Evolutionary conservation across 1,140 invertebrate species (phyloP), one percentile per base, ranked within the genome.

Genomic region (Potamilus streckersoni): DNA sequence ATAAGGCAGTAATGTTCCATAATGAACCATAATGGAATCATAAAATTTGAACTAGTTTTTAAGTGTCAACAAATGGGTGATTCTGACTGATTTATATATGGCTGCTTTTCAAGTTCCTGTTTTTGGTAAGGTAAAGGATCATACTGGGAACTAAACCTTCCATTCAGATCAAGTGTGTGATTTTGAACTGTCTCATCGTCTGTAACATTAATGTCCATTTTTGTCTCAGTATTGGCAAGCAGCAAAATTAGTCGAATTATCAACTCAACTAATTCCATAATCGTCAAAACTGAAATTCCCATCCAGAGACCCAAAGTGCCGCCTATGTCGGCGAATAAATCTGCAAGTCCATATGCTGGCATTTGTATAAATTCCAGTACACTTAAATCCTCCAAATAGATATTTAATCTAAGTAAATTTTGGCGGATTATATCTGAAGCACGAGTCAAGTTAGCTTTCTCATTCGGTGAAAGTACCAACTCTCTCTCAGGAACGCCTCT

Each of bases 301-400:
- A 88, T 88, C 87, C 87, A 88, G 20, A 88, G 74, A 17, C 87
- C 87, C 20, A 88, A 73, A 8, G 87, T 88, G 3, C 87, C 87
- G 8, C 87, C 87, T 60, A 88, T 87, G 67, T 88, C 87, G 0
- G 87, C 84, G 77, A 88, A 86, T 71, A 88, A 80, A 73, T 88
- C 86, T 11, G 83, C 83, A 19, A 88, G 76, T 12, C 82, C 85
- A 77, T 88, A 88, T 19, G 83, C 85, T 27, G 85, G 82, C 72
- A 85, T 86, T 74, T 88, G 85, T 67, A 79, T 82, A 59, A 85
- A 86, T 76, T 88, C 85, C 11, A 85, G 81, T 15, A 88, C 82
- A 80, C 85, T 88, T 55, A 88, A 79, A 69, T 87, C 87, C 70
- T 86, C 83, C 31, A 88, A 64, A 63, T 87, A 88, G 38, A 88